These are phyloP conservation scores for Collichthys lucidus DNA, from an alignment of 2,113 vertebrate species.

Conservation along the genomic window DNA sequence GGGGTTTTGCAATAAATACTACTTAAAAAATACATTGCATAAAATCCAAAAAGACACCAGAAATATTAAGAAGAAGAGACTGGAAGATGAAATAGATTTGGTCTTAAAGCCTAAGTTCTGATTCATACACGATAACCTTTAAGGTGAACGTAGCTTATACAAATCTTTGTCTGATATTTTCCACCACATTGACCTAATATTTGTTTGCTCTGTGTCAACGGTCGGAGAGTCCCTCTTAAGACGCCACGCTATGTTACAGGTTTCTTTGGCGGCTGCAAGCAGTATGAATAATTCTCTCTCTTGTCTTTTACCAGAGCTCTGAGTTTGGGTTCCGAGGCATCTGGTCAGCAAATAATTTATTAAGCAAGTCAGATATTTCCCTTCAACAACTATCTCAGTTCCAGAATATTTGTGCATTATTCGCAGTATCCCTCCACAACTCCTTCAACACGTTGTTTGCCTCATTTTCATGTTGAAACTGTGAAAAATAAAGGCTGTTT, in stretches of 20 bases:
- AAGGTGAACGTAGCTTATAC: background rate
- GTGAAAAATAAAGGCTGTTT: background rate
- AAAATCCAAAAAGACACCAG: background rate
- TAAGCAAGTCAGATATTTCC: slow-evolving; percentile 6
- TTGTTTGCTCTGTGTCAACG: background rate
- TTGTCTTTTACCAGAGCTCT: background rate
- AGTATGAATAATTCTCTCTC: background rate
- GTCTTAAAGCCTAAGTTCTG: background rate
- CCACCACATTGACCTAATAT: background rate
- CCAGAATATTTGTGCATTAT: background rate
- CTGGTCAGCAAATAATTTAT: slow-evolving; percentile 1
- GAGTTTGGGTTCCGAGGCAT: background rate
- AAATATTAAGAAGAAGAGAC: background rate
- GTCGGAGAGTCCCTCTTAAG: background rate
- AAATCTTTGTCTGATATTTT: background rate
- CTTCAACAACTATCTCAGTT: background rate
- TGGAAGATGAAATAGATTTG: background rate
- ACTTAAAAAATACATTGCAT: background rate
- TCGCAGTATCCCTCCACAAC: background rate
- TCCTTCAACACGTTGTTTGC: background rate
- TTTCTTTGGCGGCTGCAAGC: background rate
- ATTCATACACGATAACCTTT: background rate
- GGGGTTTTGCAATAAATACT: background rate
- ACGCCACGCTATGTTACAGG: no score
- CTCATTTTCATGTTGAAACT: background rate